Base-by-base conservation (phyloP, 2,888 invertebrate genomes). In the Harpagoxenus sublaevis region DNA sequence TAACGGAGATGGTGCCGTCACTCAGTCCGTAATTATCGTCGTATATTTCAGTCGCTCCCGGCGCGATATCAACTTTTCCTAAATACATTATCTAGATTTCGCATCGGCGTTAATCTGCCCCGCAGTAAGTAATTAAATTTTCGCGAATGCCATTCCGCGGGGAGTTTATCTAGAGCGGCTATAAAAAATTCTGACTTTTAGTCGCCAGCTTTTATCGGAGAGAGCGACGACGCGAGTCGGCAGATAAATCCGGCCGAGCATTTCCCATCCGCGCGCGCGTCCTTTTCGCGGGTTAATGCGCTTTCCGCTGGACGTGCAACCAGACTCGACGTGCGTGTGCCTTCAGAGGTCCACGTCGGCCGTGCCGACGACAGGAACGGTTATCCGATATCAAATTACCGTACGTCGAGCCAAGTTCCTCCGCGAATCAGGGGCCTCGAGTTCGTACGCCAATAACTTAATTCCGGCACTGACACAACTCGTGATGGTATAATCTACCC, bases 341-440 rank as follows among this genome's bases (percentile, higher is more conserved):
- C 74, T 87, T 87, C 74, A 42, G 78, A 87, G 63, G 77, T 62
- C 48, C 66, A 73, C 65, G 81, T 86, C 62, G 84, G 70, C 83
- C 65, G 83, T 53, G 31, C 55, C 84, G 78, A 84, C 82, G 85
- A 86, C 86, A 62, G 87, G 53, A 89, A 83, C 87, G 81, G 86
- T 89, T 89, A 89, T 87, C 86, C 88, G 73, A 90, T 91, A 91
- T 91, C 88, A 84, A 89, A 91, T 91, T 90, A 89, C 83, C 81
- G 86, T 90, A 85, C 86, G 88, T 89, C 88, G 84, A 85, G 86
- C 77, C 81, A 87, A 86, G 84, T 86, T 88, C 84, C 85, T 90
- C 70, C 85, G 48, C 71, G 86, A 83, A 74, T 55, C 60, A 57
- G 68, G 45, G 71, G 45, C 53, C 68, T 42, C 51, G 70, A 62